These are phyloP conservation scores for Chrosomus eos DNA, from an alignment of 2,797 vertebrate genomes.

Conservation along the genomic window DNA sequence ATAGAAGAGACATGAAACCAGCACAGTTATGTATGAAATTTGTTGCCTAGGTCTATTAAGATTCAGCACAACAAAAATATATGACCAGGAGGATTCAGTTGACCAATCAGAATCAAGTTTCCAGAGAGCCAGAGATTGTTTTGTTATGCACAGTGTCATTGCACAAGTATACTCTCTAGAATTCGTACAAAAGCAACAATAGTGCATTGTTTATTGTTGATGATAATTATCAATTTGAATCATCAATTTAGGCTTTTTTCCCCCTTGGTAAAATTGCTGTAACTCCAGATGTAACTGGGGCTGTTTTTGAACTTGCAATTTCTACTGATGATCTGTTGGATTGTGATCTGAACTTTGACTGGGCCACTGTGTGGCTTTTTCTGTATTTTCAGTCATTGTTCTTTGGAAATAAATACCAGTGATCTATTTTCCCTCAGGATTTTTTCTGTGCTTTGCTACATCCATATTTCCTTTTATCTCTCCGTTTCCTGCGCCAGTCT, in stretches of 20 bases:
- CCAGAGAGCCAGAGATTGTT: neutral
- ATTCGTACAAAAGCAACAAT: neutral
- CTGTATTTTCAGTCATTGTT: slow-evolving; percentile 22
- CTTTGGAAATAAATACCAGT: neutral
- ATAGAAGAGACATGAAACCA: neutral
- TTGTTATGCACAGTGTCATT: neutral
- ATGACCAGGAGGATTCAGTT: neutral
- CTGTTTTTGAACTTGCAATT: neutral
- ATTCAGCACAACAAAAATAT: neutral
- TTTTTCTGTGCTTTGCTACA: neutral
- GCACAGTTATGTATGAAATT: neutral
- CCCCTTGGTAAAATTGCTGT: no score
- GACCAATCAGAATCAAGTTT: neutral
- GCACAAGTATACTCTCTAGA: neutral
- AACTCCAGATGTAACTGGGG: neutral
- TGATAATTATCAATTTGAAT: neutral
- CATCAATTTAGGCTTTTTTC: neutral
- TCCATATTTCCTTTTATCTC: slow-evolving; percentile 29
- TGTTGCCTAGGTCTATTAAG: neutral
- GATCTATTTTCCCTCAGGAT: neutral
- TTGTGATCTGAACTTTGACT: slow-evolving; percentile 37
- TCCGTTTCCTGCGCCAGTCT: neutral
- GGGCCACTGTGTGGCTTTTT: neutral
- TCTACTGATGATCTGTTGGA: neutral
- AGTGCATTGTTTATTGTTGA: neutral